phyloP scores from a whole-genome alignment of 2,113 vertebrate species.

The Rhodinocichla rosea region DNA sequence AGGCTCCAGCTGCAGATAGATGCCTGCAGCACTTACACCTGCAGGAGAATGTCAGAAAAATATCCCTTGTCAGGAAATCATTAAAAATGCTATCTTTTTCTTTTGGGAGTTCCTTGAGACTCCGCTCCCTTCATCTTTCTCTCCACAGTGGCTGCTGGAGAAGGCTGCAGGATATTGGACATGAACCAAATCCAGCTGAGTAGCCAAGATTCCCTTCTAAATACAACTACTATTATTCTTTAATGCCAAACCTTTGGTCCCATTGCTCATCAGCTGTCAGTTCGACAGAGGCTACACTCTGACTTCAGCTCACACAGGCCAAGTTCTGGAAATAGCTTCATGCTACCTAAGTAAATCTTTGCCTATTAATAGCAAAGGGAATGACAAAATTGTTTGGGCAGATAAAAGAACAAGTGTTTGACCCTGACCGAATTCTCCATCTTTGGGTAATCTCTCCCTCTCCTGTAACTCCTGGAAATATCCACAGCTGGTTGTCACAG shows the following conservation, averaged over 20 bases:
- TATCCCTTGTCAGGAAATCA: background rate
- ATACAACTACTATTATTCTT: background rate
- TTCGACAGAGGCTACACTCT: background rate
- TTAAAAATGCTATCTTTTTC: background rate
- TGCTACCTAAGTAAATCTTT: background rate
- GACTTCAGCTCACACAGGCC: background rate
- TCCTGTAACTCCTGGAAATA: background rate
- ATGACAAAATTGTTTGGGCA: background rate
- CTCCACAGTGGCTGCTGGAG: background rate
- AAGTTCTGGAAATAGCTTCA: background rate
- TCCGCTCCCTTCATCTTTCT: background rate
- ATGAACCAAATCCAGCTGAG: background rate
- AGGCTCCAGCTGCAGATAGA: background rate
- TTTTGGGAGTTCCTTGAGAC: background rate
- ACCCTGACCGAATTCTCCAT: background rate
- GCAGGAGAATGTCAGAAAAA: constrained; percentile 24
- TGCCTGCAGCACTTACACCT: background rate
- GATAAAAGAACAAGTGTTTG: background rate
- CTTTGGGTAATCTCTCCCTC: background rate
- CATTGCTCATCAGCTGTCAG: background rate
- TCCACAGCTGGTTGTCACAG: background rate
- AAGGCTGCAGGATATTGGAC: background rate
- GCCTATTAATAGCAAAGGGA: background rate
- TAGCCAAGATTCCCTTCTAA: background rate
- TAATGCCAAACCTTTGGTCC: background rate